Evolutionary conservation across 92 coral and sea anemone genomes (phyloP), one percentile per base, ranked within the genome.

Genomic region (Porites evermanni): DNA sequence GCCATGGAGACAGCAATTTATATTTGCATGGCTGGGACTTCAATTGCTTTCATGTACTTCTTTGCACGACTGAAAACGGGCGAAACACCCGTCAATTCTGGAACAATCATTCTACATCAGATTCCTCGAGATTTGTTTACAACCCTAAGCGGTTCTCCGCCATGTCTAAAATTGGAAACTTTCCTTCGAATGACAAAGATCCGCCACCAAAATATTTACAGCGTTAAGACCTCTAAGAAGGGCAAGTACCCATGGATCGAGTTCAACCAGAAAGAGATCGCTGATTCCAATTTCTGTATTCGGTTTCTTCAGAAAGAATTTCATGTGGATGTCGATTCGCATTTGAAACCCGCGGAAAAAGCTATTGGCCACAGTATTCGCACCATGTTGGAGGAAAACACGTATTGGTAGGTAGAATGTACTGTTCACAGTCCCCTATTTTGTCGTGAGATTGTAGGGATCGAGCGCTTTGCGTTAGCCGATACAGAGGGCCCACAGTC

Each of bases 81-180:
- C 44, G 54, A 53, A 14, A 74, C 19, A 12, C 64, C 44, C 19
- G 8, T 26, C 12, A 53, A 74, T 11, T 50, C 78, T 10, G 78
- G 64, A 63, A 19, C 14, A 53, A 77, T 80, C 56, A 65, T 80
- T 80, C 65, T 80, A 1, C 85, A 80, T 18, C 77, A 80, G 77
- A 67, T 67, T 53, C 58, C 60, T 56, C 80, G 66, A 13, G 64
- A 86, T 19, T 79, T 80, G 9, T 88, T 85, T 56, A 12, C 3
- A 4, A 64, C 54, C 32, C 1, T 52, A 12, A 53, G 14, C 32
- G 92, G 81, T 16, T 95, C 98, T 17, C 96, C 98, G 54, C 95
- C 94, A 26, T 95, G 96, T 68, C 85, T 95, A 21, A 94, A 94
- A 83, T 70, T 95, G 23, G 96, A 95, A 70, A 91, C 98, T 1